phyloP scores from a whole-genome alignment of 2,888 invertebrate species.

The Tubulanus polymorphus region DNA sequence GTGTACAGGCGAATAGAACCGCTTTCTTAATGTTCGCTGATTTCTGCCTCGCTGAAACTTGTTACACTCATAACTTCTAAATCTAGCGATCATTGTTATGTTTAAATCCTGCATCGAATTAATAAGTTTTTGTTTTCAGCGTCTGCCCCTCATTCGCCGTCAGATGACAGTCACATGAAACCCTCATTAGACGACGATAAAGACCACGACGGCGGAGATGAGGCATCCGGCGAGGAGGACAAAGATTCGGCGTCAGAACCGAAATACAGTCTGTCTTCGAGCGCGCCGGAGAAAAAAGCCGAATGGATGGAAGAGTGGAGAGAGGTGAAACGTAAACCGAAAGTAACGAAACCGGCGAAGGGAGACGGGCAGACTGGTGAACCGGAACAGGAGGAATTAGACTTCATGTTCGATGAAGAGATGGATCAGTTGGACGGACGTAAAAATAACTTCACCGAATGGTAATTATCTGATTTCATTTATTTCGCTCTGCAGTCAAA shows the following conservation, averaged over 20 bases:
- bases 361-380: conserved; percentile 6
- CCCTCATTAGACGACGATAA: too few species aligned
- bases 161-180: background rate
- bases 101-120: too few species aligned
- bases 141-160: conserved; percentile 1
- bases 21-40: too few species aligned
- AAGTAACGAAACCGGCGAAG: conserved; percentile 12
- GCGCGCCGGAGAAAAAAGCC: conserved; percentile 53
- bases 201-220: background rate
- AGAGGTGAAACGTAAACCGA: conserved; percentile 56
- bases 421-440: conserved; percentile 62
- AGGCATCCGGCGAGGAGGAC: background rate
- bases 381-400: conserved; percentile 72
- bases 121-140: too few species aligned
- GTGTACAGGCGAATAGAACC: too few species aligned
- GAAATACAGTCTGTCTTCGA: conserved; percentile 31
- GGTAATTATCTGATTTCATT: conserved; percentile 28
- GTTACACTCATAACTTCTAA: too few species aligned
- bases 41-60: too few species aligned
- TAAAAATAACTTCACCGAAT: conserved; percentile 48
- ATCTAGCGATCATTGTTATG: too few species aligned
- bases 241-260: background rate
- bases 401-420: conserved; percentile 97
- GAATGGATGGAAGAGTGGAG: conserved; percentile 65
- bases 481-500: too few species aligned